These are phyloP conservation scores for Nymphalis polychloros DNA, from an alignment of 2,888 invertebrate species.

Conservation along the genomic window DNA sequence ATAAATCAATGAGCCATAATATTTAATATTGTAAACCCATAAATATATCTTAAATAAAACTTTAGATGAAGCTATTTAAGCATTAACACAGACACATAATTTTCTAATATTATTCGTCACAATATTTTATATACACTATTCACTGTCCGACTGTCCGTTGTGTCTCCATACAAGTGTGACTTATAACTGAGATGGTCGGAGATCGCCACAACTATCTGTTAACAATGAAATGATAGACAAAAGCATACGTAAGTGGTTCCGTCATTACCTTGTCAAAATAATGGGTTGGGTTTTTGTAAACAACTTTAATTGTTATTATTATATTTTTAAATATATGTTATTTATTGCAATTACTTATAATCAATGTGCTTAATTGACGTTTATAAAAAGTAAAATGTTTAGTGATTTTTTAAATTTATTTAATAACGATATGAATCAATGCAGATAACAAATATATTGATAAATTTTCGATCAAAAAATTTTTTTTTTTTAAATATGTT, in stretches of 20 bases:
- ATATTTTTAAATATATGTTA: neutral
- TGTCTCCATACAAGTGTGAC: constrained; percentile 11
- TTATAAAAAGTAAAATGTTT: too few species aligned
- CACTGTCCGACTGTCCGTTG: constrained; percentile 8
- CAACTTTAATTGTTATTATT: constrained; percentile 12
- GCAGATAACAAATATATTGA: too few species aligned
- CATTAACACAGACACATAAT: neutral
- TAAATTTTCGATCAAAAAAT: too few species aligned
- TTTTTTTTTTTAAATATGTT: too few species aligned
- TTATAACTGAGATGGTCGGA: constrained; percentile 19
- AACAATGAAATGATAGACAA: constrained; percentile 29
- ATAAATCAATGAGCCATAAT: too few species aligned
- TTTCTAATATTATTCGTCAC: neutral
- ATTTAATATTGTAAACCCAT: too few species aligned
- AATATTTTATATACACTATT: neutral
- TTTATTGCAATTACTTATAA: too few species aligned
- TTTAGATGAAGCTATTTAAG: too few species aligned
- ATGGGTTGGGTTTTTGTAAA: constrained; percentile 10
- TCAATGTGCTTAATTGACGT: too few species aligned
- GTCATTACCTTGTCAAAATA: constrained; percentile 29
- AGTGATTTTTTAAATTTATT: too few species aligned
- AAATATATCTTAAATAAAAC: too few species aligned
- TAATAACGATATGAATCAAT: too few species aligned
- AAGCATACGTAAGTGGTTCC: constrained; percentile 24
- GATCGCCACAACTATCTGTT: constrained; percentile 16